Conservation (phyloP, 2,888 invertebrate genomes). For the Gortyna flavago region DNA sequence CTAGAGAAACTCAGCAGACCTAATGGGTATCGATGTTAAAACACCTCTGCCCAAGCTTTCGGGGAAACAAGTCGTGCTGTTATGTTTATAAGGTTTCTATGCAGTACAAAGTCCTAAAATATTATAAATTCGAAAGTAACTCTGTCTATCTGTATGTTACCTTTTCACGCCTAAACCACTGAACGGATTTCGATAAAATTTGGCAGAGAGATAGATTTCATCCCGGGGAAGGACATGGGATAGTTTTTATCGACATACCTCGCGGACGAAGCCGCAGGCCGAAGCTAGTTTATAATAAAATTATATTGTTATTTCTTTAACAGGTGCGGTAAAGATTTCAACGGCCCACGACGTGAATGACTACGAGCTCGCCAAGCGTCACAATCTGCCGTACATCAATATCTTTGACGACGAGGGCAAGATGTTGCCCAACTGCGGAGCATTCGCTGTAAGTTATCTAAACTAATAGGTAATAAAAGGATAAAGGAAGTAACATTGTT, state of each 20-base stretch:
- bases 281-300: too few relatives aligned
- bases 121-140: too few relatives aligned
- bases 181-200: too few relatives aligned
- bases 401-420: slow-evolving; percentile 98
- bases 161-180: too few relatives aligned
- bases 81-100: not conserved
- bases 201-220: too few relatives aligned
- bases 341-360: slow-evolving; percentile 99
- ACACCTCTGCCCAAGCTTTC: not conserved
- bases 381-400: slow-evolving; percentile 95
- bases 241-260: too few relatives aligned
- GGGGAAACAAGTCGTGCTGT: not conserved
- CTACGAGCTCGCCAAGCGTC: slow-evolving; percentile 98
- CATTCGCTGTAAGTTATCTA: slow-evolving; percentile 31
- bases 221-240: too few relatives aligned
- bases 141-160: too few relatives aligned
- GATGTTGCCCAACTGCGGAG: slow-evolving; percentile 94
- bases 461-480: not conserved
- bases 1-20: too few relatives aligned
- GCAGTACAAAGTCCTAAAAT: not conserved
- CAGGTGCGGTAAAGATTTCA: slow-evolving; percentile 99
- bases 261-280: too few relatives aligned
- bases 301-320: not conserved
- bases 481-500: not conserved
- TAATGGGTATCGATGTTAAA: too few relatives aligned